These are phyloP conservation scores for Ateles fusciceps DNA, from an alignment of 2,797 vertebrate genomes.

Conservation along the genomic window DNA sequence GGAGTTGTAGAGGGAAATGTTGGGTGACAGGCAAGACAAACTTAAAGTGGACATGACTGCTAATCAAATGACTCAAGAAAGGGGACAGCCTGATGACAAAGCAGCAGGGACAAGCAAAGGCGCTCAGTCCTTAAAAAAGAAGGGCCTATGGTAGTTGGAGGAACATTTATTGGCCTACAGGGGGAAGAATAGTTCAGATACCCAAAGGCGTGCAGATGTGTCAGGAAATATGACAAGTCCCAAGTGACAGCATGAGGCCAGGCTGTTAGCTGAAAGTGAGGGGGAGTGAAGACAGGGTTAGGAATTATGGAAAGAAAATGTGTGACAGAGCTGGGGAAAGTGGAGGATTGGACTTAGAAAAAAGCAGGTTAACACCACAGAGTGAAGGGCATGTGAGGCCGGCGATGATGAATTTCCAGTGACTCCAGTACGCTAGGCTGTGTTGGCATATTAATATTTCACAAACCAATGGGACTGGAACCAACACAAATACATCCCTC, in stretches of 20 bases:
- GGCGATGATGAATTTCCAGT: background rate
- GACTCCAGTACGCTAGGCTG: too few species aligned
- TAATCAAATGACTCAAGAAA: background rate
- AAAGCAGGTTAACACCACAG: background rate
- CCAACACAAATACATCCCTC: background rate
- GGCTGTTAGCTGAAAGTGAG: background rate
- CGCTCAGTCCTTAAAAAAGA: background rate
- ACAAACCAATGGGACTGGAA: background rate
- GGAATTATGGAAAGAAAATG: background rate
- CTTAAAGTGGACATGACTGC: background rate
- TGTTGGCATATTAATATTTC: background rate
- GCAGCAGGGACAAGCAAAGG: background rate
- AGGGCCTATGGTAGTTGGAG: background rate
- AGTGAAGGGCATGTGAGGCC: background rate
- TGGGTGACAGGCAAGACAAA: background rate
- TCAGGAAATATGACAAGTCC: background rate
- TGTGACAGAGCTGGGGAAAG: background rate
- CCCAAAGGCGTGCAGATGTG: fast-evolving
- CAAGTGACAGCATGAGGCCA: background rate
- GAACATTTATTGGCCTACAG: background rate
- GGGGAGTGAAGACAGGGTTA: background rate
- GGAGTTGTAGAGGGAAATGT: background rate
- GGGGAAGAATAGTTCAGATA: background rate
- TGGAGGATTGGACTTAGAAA: background rate
- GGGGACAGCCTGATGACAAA: background rate